phyloP scores from a whole-genome alignment of 2,113 vertebrate genomes.

The Mustela nigripes region DNA sequence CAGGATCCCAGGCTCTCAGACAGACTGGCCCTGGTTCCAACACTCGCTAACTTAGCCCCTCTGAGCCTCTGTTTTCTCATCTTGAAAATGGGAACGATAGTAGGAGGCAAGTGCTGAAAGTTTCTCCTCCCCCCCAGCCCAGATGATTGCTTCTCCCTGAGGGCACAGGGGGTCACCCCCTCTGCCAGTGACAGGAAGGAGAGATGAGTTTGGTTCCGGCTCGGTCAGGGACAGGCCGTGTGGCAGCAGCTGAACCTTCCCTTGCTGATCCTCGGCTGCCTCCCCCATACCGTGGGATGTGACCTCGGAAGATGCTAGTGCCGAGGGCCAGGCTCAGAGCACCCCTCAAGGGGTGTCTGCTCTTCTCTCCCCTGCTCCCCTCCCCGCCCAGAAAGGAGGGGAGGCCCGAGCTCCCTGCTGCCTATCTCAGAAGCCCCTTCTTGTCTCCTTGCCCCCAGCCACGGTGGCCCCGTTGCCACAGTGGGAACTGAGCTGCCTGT shows the following conservation, averaged over 20 bases:
- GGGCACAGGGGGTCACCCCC: neutral
- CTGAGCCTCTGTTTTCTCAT: neutral
- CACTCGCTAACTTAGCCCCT: neutral
- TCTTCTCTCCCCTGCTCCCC: too few relatives aligned
- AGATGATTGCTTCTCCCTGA: too few relatives aligned
- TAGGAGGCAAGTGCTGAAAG: neutral
- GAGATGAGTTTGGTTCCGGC: neutral
- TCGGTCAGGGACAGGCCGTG: rapidly evolving
- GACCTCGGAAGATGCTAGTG: neutral
- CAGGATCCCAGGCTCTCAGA: neutral
- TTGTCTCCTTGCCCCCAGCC: neutral
- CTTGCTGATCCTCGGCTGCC: neutral
- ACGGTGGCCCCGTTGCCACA: neutral
- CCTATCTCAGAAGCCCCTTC: neutral
- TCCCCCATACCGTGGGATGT: neutral
- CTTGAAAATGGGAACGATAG: neutral
- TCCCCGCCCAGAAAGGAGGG: rapidly evolving
- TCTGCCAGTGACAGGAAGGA: neutral
- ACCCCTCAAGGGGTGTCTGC: neutral
- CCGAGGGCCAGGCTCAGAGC: neutral
- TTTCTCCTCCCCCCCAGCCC: neutral
- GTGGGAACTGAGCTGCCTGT: slow-evolving; percentile 54
- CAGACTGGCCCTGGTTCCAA: too few relatives aligned
- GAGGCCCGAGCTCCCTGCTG: neutral
- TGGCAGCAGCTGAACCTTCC: neutral